A percentile compares a stretch with the other conserved stretches of the same genome.
Evolutionary conservation across 2,797 vertebrate genomes (phyloP).

Genomic region (Spheniscus humboldti): DNA sequence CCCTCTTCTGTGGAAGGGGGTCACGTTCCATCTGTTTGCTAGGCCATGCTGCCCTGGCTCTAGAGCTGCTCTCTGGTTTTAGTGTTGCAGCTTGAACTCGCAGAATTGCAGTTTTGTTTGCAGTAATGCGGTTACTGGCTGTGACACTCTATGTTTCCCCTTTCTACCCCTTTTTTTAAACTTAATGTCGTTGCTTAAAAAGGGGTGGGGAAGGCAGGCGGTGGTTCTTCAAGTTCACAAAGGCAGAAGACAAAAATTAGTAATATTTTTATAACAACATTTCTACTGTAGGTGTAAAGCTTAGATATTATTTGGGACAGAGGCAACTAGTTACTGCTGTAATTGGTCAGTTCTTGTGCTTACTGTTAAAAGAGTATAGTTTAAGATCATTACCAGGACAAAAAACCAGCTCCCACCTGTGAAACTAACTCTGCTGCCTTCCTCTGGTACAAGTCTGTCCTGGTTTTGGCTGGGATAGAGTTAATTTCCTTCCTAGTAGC

Average conservation of each 20-base stretch:
- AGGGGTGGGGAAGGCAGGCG: too few relatives aligned
- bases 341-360: background rate
- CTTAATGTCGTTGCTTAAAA: background rate
- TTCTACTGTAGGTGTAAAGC: background rate
- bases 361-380: background rate
- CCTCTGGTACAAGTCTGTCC: background rate
- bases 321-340: background rate
- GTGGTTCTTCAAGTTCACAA: background rate
- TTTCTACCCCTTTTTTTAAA: too few relatives aligned
- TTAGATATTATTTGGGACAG: background rate
- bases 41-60: background rate
- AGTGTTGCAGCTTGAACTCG: background rate
- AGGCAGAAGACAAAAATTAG: background rate
- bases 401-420: background rate
- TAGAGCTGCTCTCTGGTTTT: background rate
- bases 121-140: background rate
- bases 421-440: background rate
- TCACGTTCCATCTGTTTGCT: background rate
- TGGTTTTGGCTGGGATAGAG: too few relatives aligned
- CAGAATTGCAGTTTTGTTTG: background rate
- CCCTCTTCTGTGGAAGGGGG: background rate
- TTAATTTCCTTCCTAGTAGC: too few relatives aligned
- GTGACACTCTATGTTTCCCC: rapidly evolving
- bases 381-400: background rate
- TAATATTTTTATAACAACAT: background rate